Evolutionary conservation across 2,797 vertebrate genomes (phyloP), one percentile per base, ranked within the genome.

Genomic region (Trachops cirrhosus): DNA sequence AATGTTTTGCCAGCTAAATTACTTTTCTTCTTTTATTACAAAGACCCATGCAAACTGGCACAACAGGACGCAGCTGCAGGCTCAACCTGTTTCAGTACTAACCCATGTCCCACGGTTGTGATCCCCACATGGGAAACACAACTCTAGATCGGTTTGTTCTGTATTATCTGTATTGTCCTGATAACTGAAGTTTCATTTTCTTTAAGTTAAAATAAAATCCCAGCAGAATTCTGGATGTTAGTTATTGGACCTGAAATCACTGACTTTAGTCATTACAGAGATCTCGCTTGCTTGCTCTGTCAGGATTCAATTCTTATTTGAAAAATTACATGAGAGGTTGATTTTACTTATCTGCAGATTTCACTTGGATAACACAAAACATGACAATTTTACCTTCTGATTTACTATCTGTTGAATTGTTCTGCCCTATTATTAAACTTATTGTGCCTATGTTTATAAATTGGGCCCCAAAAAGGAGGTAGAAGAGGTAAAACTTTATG

Each of bases 251-350:
- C 26, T 29, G 29, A 57, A 91, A 92, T 94, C 59, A 34, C 48
- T 86, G 57, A 90, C 26, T 86, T 93, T 70, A 82, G 19, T 82
- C 29, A 73, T 71, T 57, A 52, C 21, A 34, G n/a, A 82, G 46
- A 26, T 41, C 86, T 39, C 14, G 7, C 10, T 93, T 90, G 24
- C 5, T 86, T 95, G 52, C 64, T 91, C 67, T 86, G n/a, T 82
- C 44, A 92, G 37, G 46, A 91, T 8, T 37, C 62, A 91, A 87
- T 52, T 89, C 50, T 89, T 91, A 52, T 50, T 89, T 86, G 70
- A 95, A 95, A 83, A 96, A 86, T 68, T 83, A 87, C 32, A 83
- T 64, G 44, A 92, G 22, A 52, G n/a, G n/a, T 94, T 46, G 67
- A n/a, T 83, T 92, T 96, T 52, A 50, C 86, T 89, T 89, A 39